phyloP scores from a whole-genome alignment of 2,888 invertebrate genomes.

The Amphipyra tragopoginis region DNA sequence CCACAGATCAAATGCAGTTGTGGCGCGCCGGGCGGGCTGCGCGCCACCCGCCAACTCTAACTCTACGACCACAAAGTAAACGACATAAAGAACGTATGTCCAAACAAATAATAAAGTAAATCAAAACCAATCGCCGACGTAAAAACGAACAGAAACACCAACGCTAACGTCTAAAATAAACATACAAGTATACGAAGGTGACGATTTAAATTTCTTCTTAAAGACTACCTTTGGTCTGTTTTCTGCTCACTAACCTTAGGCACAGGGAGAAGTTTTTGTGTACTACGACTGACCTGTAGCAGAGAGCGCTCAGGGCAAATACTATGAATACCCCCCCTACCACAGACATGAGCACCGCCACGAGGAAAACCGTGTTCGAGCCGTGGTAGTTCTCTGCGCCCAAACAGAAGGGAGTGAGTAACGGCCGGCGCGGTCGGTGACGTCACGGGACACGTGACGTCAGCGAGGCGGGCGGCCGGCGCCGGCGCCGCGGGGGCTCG shows the following conservation, averaged over 20 bases:
- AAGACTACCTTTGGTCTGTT: slow-evolving; percentile 93
- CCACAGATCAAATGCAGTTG: slow-evolving; percentile 90
- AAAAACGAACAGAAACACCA: slow-evolving; percentile 88
- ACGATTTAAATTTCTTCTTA: slow-evolving; percentile 90
- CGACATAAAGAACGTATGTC: slow-evolving; percentile 79
- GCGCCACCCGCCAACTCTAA: slow-evolving; percentile 87
- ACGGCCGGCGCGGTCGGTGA: slow-evolving; percentile 67
- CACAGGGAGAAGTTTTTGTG: slow-evolving; percentile 99
- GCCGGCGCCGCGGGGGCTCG: slow-evolving; percentile 74
- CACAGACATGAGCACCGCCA: slow-evolving; percentile 99
- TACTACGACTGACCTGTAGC: slow-evolving; percentile 99
- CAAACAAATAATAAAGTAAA: slow-evolving; percentile 77
- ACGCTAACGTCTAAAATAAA: slow-evolving; percentile 89
- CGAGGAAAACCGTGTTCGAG: slow-evolving; percentile 99
- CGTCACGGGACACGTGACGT: slow-evolving; percentile 65
- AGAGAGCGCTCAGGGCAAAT: slow-evolving; percentile 99
- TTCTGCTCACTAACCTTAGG: slow-evolving; percentile 99
- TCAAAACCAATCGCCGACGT: slow-evolving; percentile 86
- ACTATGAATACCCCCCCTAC: slow-evolving; percentile 99
- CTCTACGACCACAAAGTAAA: slow-evolving; percentile 88
- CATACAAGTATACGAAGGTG: slow-evolving; percentile 90
- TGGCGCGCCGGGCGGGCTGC: slow-evolving; percentile 80
- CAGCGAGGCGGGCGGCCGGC: slow-evolving; percentile 75
- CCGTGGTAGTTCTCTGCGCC: slow-evolving; percentile 98
- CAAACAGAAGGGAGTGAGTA: slow-evolving; percentile 84